These are phyloP conservation scores for Limnodromus scolopaceus DNA, from an alignment of 2,797 vertebrate species.

Conservation along the genomic window DNA sequence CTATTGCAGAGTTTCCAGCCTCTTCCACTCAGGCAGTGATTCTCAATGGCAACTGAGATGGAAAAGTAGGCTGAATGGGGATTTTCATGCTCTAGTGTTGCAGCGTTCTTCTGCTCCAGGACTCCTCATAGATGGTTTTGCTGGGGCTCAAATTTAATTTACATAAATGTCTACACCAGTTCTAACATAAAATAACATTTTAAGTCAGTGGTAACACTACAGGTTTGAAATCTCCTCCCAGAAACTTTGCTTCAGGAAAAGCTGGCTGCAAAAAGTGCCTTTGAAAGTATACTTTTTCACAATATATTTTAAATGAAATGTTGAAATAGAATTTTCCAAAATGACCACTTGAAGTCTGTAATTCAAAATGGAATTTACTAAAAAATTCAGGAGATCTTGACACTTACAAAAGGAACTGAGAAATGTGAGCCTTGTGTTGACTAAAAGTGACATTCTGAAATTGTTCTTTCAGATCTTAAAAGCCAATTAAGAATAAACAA, in stretches of 20 bases:
- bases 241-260: background rate
- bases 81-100: background rate
- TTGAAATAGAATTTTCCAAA: constrained; percentile 7
- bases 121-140: background rate
- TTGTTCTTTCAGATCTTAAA: constrained; percentile 42
- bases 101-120: background rate
- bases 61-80: background rate
- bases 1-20: background rate
- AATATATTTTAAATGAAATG: background rate
- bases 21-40: background rate
- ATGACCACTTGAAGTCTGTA: background rate
- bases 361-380: constrained; percentile 4
- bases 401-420: background rate
- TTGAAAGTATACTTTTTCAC: background rate
- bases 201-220: background rate
- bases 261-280: background rate
- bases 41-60: background rate
- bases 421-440: background rate
- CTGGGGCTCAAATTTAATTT: background rate
- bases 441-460: constrained; percentile 42
- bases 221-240: background rate
- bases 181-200: background rate
- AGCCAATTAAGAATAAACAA: constrained; percentile 56
- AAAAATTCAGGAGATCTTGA: constrained; percentile 12
- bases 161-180: background rate